Base-by-base conservation (phyloP, 2,113 vertebrate genomes). In the Spilogale gracilis region DNA sequence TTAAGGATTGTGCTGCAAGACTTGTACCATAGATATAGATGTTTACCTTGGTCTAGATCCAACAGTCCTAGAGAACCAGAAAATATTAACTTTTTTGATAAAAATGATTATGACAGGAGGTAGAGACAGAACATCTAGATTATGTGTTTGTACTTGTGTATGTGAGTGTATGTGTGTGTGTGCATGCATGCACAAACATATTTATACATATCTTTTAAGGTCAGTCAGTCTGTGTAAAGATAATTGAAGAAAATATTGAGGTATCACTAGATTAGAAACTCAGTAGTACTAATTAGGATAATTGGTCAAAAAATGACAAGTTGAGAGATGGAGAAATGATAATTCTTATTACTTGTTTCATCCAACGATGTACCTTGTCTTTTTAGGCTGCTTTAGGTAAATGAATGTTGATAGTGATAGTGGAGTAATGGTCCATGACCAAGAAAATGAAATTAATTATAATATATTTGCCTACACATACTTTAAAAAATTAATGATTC, bases 401-500 rank as follows among this genome's bases (percentile, higher is more conserved):
- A 67, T 87, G 27, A 89, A 7, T 16, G 30, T 94, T 76, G 18
- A 63, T 52, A 14, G 10, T 78, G 32, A 48, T 65, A 83, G 6
- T 87, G 27, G 9, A 80, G n/a, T 84, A 58, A n/a, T 69, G 30
- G 5, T 38, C 38, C 9, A n/a, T 92, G 85, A 76, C 5, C 43
- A 94, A 74, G 52, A 67, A 52, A 86, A 54, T 90, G 4, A 89
- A 85, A 88, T 87, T 81, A 76, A 54, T 84, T 21, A 8, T 92
- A 95, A 14, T 69, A 32, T 79, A 65, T 96, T 89, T 85, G 5
- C 18, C 9, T 69, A 48, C 25, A 61, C 3, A 14, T 5, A 20
- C 71, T 25, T 81, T 30, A 71, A 93, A 69, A 94, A 93, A 76
- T 2, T 63, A 94, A 85, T 3, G 12, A 32, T 95, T 97, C 5